Percentiles rank a stretch among this genome's conserved stretches.
phyloP scores from a whole-genome alignment of 2,797 vertebrate genomes.

The Triplophysa yarkandensis region DNA sequence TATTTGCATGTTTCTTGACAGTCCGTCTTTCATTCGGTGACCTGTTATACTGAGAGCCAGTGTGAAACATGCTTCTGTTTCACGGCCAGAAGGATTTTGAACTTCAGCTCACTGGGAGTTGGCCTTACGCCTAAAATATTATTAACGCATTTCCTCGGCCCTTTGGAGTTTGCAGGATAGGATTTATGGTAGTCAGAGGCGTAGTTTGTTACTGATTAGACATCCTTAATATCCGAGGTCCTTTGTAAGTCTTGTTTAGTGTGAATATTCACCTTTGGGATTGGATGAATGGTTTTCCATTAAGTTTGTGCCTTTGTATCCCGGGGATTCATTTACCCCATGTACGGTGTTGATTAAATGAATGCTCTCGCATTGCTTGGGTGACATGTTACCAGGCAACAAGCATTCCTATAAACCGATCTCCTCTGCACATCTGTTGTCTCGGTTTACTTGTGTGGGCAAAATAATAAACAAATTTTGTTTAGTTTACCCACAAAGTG shows the following conservation, averaged over 20 bases:
- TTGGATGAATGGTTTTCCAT: constrained; percentile 40
- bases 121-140: constrained; percentile 41
- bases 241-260: neutral
- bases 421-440: constrained; percentile 20
- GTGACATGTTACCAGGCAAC: constrained; percentile 67
- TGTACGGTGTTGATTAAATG: constrained; percentile 45
- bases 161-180: constrained; percentile 14
- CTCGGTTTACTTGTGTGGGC: constrained; percentile 12
- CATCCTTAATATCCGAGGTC: constrained; percentile 1
- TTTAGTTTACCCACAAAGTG: too few relatives aligned
- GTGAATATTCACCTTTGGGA: constrained; percentile 4
- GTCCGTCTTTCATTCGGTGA: constrained; percentile 59
- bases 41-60: constrained; percentile 51
- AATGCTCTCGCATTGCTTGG: constrained; percentile 44
- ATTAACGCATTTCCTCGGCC: constrained; percentile 18
- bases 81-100: constrained; percentile 43
- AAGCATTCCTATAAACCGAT: constrained; percentile 53
- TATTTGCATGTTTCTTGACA: constrained; percentile 59
- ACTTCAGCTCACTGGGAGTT: constrained; percentile 42
- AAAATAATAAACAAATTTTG: constrained; percentile 1
- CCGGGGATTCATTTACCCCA: constrained; percentile 47
- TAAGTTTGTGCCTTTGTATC: constrained; percentile 52
- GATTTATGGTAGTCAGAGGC: constrained; percentile 1
- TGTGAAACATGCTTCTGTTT: constrained; percentile 54
- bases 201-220: constrained; percentile 25